A percentile compares a stretch with the other conserved stretches of the same genome.
These are phyloP conservation scores for Xanthostigma xanthostigma DNA, from an alignment of 2,888 invertebrate species.

Conservation along the genomic window DNA sequence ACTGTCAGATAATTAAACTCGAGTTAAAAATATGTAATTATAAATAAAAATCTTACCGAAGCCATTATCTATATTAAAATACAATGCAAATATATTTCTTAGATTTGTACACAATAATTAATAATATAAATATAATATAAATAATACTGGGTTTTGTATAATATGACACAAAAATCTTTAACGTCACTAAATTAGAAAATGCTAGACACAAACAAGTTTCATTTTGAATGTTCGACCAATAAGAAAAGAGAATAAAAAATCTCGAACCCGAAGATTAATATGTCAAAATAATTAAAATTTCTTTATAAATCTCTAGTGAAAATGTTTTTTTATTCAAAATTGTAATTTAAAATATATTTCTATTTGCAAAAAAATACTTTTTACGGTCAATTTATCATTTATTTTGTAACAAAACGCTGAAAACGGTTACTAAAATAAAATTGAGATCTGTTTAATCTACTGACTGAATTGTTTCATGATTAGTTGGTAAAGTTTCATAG, in stretches of 20 bases:
- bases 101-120: background rate
- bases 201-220: constrained; percentile 15
- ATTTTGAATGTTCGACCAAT: constrained; percentile 22
- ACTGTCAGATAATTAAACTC: background rate
- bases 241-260: constrained; percentile 14
- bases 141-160: constrained; percentile 1
- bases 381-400: too few species aligned
- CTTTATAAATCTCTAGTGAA: constrained; percentile 3
- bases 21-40: background rate
- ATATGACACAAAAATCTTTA: constrained; percentile 12
- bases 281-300: background rate
- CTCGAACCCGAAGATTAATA: constrained; percentile 11
- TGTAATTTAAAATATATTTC: too few species aligned
- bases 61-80: background rate
- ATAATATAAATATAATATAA: too few species aligned
- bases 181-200: constrained; percentile 13
- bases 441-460: too few species aligned
- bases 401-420: too few species aligned
- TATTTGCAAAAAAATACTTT: too few species aligned
- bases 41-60: background rate
- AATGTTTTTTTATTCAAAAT: constrained; percentile 1
- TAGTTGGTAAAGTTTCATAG: too few species aligned
- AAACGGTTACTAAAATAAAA: too few species aligned
- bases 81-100: background rate
- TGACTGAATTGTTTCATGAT: too few species aligned